phyloP scores from a whole-genome alignment of 1,140 invertebrate genomes.

The Coelopa frigida region DNA sequence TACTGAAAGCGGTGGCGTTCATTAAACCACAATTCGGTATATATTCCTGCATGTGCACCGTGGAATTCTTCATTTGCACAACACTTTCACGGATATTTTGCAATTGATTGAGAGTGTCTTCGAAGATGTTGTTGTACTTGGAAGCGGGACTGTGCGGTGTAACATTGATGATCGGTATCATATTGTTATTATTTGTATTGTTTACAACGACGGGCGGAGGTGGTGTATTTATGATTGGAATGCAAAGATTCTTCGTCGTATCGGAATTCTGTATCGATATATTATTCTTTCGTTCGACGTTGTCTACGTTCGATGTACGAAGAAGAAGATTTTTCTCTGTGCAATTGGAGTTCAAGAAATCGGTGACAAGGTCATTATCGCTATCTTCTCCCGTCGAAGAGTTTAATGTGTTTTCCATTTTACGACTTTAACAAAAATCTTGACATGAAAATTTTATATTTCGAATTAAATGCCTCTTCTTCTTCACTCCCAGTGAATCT shows the following conservation, averaged over 20 bases:
- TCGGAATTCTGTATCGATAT: background rate
- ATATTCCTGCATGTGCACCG: constrained; percentile 26
- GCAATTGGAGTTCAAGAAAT: constrained; percentile 40
- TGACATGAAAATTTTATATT: too few species aligned
- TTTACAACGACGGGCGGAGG: constrained; percentile 8
- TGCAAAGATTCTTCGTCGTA: constrained; percentile 31
- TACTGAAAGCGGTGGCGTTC: constrained; percentile 41
- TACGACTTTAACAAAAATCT: too few species aligned
- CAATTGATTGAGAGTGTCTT: constrained; percentile 46
- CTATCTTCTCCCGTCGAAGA: constrained; percentile 29
- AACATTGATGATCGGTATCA: constrained; percentile 76
- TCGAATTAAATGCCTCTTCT: too few species aligned
- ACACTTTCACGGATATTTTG: constrained; percentile 42
- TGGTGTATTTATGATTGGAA: constrained; percentile 35
- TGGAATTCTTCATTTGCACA: constrained; percentile 43
- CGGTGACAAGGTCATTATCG: constrained; percentile 42
- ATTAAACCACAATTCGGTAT: constrained; percentile 23
- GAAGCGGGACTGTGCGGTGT: constrained; percentile 71
- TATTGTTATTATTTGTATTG: constrained; percentile 28
- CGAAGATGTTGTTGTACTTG: constrained; percentile 46
- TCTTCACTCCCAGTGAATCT: too few species aligned
- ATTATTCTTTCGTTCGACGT: constrained; percentile 4
- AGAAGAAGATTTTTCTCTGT: too few species aligned
- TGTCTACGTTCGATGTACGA: constrained; percentile 18
- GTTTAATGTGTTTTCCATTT: too few species aligned